phyloP scores from a whole-genome alignment of 2,888 invertebrate genomes.

The Liodrosophila aerea region DNA sequence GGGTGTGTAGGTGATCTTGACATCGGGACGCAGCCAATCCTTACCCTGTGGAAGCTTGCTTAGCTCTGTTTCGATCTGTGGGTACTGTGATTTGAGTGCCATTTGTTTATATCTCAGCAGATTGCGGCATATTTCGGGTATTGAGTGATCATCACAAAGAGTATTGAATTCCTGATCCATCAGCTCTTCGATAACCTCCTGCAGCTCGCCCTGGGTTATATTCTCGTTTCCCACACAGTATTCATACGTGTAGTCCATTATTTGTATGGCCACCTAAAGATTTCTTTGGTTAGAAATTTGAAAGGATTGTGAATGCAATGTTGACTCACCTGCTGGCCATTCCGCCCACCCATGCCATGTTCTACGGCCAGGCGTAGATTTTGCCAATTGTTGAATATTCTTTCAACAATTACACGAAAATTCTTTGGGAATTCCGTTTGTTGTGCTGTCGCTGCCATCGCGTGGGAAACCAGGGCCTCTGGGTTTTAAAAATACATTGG shows the following conservation, averaged over 20 bases:
- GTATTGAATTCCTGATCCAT: constrained; percentile 90
- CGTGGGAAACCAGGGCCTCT: constrained; percentile 50
- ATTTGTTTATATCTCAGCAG: constrained; percentile 85
- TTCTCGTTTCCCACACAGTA: constrained; percentile 85
- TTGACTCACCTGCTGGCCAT: constrained; percentile 85
- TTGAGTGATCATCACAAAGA: constrained; percentile 88
- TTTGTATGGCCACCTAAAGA: constrained; percentile 86
- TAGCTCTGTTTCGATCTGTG: constrained; percentile 84
- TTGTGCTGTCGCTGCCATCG: constrained; percentile 59
- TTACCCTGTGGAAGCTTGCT: constrained; percentile 85
- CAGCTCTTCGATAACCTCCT: constrained; percentile 87
- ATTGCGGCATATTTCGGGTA: constrained; percentile 85
- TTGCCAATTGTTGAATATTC: constrained; percentile 88
- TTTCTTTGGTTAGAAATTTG: constrained; percentile 53
- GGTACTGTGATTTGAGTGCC: constrained; percentile 84
- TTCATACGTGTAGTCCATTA: constrained; percentile 86
- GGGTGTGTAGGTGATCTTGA: constrained; percentile 80
- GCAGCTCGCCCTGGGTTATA: constrained; percentile 85
- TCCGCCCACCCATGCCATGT: constrained; percentile 88
- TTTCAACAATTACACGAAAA: constrained; percentile 86
- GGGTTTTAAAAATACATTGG: too few species aligned
- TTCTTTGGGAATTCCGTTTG: constrained; percentile 70
- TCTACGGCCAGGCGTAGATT: constrained; percentile 88
- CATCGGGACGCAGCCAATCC: constrained; percentile 84
- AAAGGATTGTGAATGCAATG: background rate